phyloP scores from a whole-genome alignment of 64 coral and sea anemone genomes.

The Stylophora pistillata region DNA sequence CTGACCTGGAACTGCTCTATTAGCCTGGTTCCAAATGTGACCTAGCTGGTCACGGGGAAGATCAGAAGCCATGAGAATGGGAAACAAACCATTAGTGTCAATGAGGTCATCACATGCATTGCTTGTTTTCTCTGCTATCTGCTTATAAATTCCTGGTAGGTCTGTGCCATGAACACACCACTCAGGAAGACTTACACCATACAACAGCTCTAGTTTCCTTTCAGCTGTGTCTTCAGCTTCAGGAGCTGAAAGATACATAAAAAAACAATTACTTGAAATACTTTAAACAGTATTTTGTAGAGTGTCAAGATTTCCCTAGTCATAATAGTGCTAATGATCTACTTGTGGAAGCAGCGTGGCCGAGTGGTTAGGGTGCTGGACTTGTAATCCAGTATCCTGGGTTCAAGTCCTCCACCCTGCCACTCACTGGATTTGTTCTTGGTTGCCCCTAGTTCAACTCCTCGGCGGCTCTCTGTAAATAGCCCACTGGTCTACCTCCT shows the following conservation, averaged over 20 bases:
- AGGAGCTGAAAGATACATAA: conserved; percentile 5
- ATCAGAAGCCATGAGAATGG: conserved; percentile 84
- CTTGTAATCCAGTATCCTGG: no score
- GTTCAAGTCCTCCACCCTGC: no score
- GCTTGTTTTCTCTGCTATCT: conserved; percentile 68
- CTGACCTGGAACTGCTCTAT: conserved; percentile 75
- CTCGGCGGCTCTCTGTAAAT: no score
- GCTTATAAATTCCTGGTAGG: conserved; percentile 84
- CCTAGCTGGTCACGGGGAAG: conserved; percentile 85
- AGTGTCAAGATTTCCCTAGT: no score
- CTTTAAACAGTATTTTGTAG: no score
- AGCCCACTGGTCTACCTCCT: no score
- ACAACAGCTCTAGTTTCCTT: conserved; percentile 51
- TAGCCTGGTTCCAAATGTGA: conserved; percentile 81
- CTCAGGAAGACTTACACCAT: conserved; percentile 77
- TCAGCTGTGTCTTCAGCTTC: conserved; percentile 69
- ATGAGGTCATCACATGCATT: conserved; percentile 48
- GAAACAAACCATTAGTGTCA: conserved; percentile 79
- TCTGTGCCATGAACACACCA: conserved; percentile 74
- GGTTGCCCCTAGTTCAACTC: no score
- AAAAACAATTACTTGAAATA: background rate
- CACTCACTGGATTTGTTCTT: no score
- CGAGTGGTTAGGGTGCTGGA: no score
- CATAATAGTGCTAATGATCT: no score
- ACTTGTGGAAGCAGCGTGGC: no score